phyloP scores from a whole-genome alignment of 2,888 invertebrate species.

The Pristionchus entomophagus region DNA sequence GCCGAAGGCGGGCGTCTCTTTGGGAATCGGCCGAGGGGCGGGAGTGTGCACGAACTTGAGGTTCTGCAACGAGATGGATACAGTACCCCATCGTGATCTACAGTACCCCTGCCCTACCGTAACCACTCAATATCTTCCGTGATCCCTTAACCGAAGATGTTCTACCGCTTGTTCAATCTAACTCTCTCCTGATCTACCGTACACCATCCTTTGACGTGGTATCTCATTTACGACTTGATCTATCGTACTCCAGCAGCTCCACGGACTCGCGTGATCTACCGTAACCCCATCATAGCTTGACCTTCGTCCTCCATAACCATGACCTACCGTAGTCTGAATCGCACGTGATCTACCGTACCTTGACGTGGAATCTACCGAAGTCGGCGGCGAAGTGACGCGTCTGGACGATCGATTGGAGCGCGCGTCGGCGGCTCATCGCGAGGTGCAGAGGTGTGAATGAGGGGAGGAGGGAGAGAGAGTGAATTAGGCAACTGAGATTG shows the following conservation, averaged over 20 bases:
- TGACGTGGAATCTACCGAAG: slow-evolving; percentile 15
- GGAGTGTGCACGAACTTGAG: slow-evolving; percentile 27
- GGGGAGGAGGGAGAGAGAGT: not conserved
- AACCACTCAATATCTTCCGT: not conserved
- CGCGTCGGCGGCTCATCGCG: slow-evolving; percentile 1
- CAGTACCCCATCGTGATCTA: not conserved
- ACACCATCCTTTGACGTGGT: no score
- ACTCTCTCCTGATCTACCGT: not conserved
- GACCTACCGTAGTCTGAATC: no score
- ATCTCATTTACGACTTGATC: no score
- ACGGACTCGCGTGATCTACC: no score
- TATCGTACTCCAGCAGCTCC: no score
- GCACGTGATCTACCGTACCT: slow-evolving; percentile 21
- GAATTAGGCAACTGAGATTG: not conserved
- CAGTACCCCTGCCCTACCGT: not conserved
- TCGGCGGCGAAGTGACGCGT: not conserved
- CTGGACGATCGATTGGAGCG: not conserved
- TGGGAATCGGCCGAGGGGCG: not conserved
- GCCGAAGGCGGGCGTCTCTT: slow-evolving; percentile 10
- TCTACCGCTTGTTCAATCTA: no score
- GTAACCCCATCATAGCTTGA: no score
- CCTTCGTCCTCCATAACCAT: no score
- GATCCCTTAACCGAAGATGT: not conserved
- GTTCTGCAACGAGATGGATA: not conserved
- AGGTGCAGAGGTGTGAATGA: not conserved